phyloP scores from a whole-genome alignment of 2,888 invertebrate species.

The Choristoneura rosaceana region DNA sequence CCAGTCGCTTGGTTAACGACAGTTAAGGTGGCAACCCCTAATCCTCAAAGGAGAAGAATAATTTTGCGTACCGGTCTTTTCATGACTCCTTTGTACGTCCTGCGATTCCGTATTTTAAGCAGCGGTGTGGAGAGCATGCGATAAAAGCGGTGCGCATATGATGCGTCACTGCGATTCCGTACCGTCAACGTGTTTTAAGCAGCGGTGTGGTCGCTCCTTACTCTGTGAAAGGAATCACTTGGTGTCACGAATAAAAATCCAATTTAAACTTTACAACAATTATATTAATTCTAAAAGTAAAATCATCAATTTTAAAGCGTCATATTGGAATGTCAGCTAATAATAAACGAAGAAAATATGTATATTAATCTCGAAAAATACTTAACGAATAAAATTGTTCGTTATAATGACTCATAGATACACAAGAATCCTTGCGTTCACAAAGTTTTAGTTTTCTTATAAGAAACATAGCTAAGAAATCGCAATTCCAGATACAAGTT shows the following conservation, averaged over 20 bases:
- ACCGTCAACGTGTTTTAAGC: too few relatives aligned
- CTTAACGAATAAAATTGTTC: not conserved
- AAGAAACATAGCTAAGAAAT: not conserved
- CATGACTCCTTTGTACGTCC: too few relatives aligned
- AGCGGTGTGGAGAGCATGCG: too few relatives aligned
- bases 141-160: too few relatives aligned
- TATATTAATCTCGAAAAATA: slow-evolving; percentile 22
- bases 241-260: not conserved
- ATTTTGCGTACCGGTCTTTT: too few relatives aligned
- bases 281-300: slow-evolving; percentile 4
- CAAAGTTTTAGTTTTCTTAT: not conserved
- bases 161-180: too few relatives aligned
- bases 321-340: slow-evolving; percentile 31
- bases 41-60: too few relatives aligned
- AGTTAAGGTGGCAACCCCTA: too few relatives aligned
- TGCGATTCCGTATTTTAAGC: too few relatives aligned
- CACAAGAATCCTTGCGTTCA: too few relatives aligned
- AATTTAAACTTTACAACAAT: not conserved
- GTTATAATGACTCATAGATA: not conserved
- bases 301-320: slow-evolving; percentile 17
- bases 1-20: too few relatives aligned
- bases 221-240: not conserved
- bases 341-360: not conserved
- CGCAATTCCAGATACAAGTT: not conserved
- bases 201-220: too few relatives aligned